Evolutionary conservation across 2,888 invertebrate species (phyloP), one percentile per base, ranked within the genome.

Genomic region (Seladonia tumulorum): DNA sequence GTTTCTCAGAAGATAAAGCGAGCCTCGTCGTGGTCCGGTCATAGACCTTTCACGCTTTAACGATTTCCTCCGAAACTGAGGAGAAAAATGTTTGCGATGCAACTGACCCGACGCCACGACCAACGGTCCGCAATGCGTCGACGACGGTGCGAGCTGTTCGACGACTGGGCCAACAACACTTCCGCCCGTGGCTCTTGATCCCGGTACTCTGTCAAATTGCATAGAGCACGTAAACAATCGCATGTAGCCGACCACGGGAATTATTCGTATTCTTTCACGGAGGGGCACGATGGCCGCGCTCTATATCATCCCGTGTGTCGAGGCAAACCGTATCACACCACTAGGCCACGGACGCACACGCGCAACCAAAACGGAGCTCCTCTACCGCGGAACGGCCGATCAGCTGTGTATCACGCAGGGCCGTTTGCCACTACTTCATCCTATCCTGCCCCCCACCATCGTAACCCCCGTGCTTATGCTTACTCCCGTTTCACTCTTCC

Each of bases 331-430:
- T 35, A 66, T 53, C 35, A 10, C 57, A 16, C 57, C 68, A 39
- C 70, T 53, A 70, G 42, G 42, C 70, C 70, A 70, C 77, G 39
- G 76, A 39, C 2, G 49, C 71, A 18, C 49, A 57, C 72, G 45
- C 73, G 73, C 53, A 53, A 29, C 22, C 60, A 72, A 42, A 77
- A 82, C 79, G 42, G 70, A 70, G 73, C 25, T 72, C 53, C 80
- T 63, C 45, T 81, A 85, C 71, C 81, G 79, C 88, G 66, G 82
- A 81, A 87, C 87, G 81, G 87, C 90, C 89, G 90, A 89, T 90
- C 90, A 89, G 89, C 90, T 90, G 89, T 90, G 87, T 86, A 88
- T 86, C 87, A 89, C 88, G 85, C 90, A 89, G 89, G 83, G 86
- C 79, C 87, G 88, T 79, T 78, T 85, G 71, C 87, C 86, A 85